Base-by-base conservation (phyloP, 2,888 invertebrate species). In the Drosophila parthenogenetica region DNA sequence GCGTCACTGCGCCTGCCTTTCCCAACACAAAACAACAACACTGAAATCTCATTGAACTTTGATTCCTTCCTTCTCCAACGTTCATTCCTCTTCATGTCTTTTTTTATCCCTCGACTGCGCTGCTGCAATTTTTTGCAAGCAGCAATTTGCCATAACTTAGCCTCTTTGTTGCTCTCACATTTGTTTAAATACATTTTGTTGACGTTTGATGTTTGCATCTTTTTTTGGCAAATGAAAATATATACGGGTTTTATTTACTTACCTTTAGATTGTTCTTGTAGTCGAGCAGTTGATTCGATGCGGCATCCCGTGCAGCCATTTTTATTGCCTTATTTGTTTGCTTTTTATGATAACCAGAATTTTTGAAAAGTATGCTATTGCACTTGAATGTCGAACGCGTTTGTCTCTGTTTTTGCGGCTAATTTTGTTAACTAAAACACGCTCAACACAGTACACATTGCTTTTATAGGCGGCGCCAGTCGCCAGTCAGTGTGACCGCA, bases 261-360 rank as follows among this genome's bases (percentile, higher is more conserved):
- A 95, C 95, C 94, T 94, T 94, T 46, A 93, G 87, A 49, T 90
- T 89, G 82, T 94, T 94, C 90, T 94, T 95, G 91, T 93, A 95
- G 73, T 94, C 93, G 74, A 93, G 93, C 58, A 95, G 93, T 91
- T 95, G 95, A 78, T 95, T 94, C 40, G 94, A 82, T 22, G 95
- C 94, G 51, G 94, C 93, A 79, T 95, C 94, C 75, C 95, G 93
- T 59, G 64, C 65, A 77, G 91, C 87, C 91, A 91, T 91, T 72
- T 40, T 80, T 62, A 22, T 37, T 53, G 53, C 22, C 43, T 67
- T 82, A 66, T 50, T 69, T 74, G 45, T 66, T 69, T 69, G 59
- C 19, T 55, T 25, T 10, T 17, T 10, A 22, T 62, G 62, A 70
- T 61, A 67, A 82, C 77, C 69, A 73, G 66, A 63, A 85, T 82